Conservation (phyloP, 1,140 invertebrate species). For the Venturia canescens region DNA sequence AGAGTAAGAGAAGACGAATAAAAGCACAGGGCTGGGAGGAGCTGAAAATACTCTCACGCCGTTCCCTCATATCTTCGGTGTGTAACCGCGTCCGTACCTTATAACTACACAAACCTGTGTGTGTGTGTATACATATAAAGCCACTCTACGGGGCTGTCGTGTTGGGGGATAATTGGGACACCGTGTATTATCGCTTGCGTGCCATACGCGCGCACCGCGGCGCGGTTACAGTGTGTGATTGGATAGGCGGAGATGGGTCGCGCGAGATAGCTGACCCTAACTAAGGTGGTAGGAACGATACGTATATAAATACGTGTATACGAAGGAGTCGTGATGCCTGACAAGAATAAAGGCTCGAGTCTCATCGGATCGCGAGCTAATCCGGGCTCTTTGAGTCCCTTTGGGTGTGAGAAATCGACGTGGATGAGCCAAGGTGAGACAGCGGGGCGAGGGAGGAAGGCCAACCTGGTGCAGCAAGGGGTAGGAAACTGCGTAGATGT, state of each 20-base stretch:
- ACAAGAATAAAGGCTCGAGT: not conserved
- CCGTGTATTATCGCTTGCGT: slow-evolving; percentile 70
- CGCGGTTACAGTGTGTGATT: slow-evolving; percentile 73
- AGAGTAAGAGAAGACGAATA: slow-evolving; percentile 21
- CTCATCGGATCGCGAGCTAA: too few species aligned
- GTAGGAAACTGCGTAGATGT: not conserved
- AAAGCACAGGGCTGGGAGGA: slow-evolving; percentile 60
- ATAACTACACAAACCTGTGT: slow-evolving; percentile 32
- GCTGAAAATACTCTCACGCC: slow-evolving; percentile 70
- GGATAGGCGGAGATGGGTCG: slow-evolving; percentile 77
- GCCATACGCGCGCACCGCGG: slow-evolving; percentile 63
- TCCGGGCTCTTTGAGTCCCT: too few species aligned
- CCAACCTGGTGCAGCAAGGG: not conserved
- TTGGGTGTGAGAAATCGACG: too few species aligned
- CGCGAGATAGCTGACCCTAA: slow-evolving; percentile 76
- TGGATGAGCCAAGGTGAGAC: too few species aligned
- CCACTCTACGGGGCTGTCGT: slow-evolving; percentile 58
- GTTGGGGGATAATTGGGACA: slow-evolving; percentile 73
- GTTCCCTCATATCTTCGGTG: slow-evolving; percentile 48
- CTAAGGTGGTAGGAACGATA: slow-evolving; percentile 62
- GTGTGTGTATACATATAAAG: slow-evolving; percentile 3
- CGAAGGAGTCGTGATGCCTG: not conserved
- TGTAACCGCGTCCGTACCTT: slow-evolving; percentile 47
- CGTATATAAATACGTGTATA: not conserved
- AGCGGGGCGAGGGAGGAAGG: too few species aligned